Conservation (phyloP, 2,888 invertebrate species). For the Spisula solida region DNA sequence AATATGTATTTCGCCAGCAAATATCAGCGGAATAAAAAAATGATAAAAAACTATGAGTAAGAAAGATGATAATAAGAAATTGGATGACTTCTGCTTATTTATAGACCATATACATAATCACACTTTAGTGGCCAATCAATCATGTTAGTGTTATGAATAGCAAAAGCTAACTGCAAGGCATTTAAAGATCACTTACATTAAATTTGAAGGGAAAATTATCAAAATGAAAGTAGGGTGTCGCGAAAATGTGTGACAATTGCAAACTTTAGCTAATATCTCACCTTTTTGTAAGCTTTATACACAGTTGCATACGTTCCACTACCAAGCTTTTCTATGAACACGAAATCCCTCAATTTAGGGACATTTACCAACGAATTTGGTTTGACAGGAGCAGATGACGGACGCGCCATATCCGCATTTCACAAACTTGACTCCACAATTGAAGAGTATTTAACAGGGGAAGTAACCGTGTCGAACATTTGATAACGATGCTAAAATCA, state of each 20-base stretch:
- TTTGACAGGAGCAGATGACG: slow-evolving; percentile 51
- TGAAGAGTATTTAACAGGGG: slow-evolving; percentile 20
- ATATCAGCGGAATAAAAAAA: no score
- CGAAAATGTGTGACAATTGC: slow-evolving; percentile 58
- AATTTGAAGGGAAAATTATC: neutral
- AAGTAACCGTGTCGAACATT: neutral
- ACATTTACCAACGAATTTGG: slow-evolving; percentile 51
- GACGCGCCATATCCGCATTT: slow-evolving; percentile 61
- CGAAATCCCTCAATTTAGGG: slow-evolving; percentile 82
- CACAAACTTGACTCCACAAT: slow-evolving; percentile 10
- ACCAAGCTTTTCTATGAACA: slow-evolving; percentile 90
- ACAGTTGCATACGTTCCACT: slow-evolving; percentile 95
- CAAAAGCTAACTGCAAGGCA: no score
- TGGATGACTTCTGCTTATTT: no score
- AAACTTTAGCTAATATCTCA: slow-evolving; percentile 76
- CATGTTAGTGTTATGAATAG: no score
- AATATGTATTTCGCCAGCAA: no score
- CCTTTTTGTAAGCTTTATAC: slow-evolving; percentile 93
- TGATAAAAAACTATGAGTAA: no score
- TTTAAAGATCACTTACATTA: no score
- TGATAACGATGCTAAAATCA: neutral
- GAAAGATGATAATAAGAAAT: no score
- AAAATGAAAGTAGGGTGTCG: slow-evolving; percentile 39
- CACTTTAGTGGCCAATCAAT: no score
- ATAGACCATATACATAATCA: no score